Evolutionary conservation across 2,888 invertebrate species (phyloP).

Genomic region (Epinotia nisella): DNA sequence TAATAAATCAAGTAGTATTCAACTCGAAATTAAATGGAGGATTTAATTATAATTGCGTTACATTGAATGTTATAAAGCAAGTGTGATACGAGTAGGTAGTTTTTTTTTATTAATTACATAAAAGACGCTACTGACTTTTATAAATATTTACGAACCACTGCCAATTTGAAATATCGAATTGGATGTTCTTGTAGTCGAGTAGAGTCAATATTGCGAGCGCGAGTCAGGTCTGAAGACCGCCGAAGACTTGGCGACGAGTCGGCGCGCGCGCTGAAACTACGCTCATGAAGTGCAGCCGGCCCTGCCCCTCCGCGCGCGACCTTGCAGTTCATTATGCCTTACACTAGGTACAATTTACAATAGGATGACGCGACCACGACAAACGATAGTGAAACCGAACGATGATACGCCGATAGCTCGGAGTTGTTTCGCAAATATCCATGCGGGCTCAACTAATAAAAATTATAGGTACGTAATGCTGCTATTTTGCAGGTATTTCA

Average conservation of each 20-base stretch:
- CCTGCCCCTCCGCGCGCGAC: conserved; percentile 70
- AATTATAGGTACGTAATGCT: conserved; percentile 51
- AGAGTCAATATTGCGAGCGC: conserved; percentile 1
- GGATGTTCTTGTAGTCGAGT: not conserved
- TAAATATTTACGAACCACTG: conserved; percentile 1
- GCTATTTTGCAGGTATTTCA: conserved; percentile 57
- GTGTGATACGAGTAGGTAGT: not conserved
- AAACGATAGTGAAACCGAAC: conserved; percentile 77
- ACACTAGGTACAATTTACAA: conserved; percentile 80
- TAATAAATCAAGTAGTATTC: conserved; percentile 18
- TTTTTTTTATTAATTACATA: conserved; percentile 2
- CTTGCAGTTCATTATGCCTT: conserved; percentile 82
- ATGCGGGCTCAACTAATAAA: conserved; percentile 65
- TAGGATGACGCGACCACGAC: conserved; percentile 76
- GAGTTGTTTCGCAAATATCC: conserved; percentile 64
- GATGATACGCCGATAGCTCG: conserved; percentile 66
- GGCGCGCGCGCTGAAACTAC: conserved; percentile 33
- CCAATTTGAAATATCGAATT: conserved; percentile 2
- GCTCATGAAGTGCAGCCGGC: conserved; percentile 62
- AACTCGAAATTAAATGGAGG: conserved; percentile 17
- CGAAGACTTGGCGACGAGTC: conserved; percentile 13
- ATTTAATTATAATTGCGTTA: conserved; percentile 18
- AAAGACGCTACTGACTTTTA: not conserved
- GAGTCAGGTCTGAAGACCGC: not conserved
- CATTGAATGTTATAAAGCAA: not conserved